These are phyloP conservation scores for Sebastolobus alascanus DNA, from an alignment of 2,797 vertebrate genomes.

Conservation along the genomic window DNA sequence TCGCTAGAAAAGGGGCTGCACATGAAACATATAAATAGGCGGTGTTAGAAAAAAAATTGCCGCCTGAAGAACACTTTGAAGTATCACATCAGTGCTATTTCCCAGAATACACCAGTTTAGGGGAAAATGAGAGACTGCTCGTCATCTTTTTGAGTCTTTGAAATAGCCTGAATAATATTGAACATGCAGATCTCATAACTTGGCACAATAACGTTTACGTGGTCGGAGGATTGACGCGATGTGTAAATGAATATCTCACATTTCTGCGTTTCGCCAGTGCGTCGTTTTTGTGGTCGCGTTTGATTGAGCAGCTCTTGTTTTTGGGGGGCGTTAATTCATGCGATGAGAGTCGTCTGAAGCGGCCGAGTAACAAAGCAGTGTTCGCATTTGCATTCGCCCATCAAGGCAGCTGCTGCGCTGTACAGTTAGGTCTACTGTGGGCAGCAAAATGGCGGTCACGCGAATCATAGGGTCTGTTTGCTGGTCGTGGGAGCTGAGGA, in stretches of 20 bases:
- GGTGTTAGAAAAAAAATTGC: constrained; percentile 20
- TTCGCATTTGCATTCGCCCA: constrained; percentile 75
- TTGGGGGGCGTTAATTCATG: constrained; percentile 59
- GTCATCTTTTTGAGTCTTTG: constrained; percentile 22
- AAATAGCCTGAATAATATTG: constrained; percentile 9
- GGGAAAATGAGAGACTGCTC: not conserved
- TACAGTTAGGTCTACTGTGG: constrained; percentile 78
- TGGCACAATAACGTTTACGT: not conserved
- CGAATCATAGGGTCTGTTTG: constrained; percentile 76
- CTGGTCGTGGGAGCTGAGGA: constrained; percentile 72
- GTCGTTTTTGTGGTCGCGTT: constrained; percentile 29
- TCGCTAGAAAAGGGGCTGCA: constrained; percentile 31
- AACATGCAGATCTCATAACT: constrained; percentile 7
- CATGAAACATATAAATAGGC: constrained; percentile 50
- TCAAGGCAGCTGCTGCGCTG: constrained; percentile 74
- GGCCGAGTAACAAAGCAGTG: constrained; percentile 61
- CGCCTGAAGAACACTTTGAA: constrained; percentile 35
- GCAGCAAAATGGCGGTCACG: constrained; percentile 81
- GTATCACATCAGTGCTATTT: constrained; percentile 22
- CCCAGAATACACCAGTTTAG: constrained; percentile 8
- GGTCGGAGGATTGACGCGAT: constrained; percentile 1
- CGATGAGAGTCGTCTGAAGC: constrained; percentile 43
- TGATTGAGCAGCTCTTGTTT: constrained; percentile 42
- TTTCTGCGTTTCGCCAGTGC: constrained; percentile 15
- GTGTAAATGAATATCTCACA: constrained; percentile 25